A percentile compares a stretch with the other conserved stretches of the same genome.
phyloP scores from a whole-genome alignment of 2,113 vertebrate species.

The Notothenia rossii region DNA sequence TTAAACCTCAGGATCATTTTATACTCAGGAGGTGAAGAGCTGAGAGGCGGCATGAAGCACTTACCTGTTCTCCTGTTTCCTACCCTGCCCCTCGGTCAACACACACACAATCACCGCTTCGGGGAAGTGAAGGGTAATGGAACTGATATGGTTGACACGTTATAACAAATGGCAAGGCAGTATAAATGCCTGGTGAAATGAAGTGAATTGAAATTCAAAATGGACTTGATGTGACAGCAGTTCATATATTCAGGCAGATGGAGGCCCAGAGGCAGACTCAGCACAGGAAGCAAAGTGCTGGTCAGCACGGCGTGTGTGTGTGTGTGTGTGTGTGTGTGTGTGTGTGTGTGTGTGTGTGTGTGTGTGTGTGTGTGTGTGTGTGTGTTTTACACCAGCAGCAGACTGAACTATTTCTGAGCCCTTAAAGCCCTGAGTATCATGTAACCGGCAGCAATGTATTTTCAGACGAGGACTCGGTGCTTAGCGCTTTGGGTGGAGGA shows the following conservation, averaged over 20 bases:
- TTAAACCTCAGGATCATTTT: too few species aligned
- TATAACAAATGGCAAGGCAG: neutral
- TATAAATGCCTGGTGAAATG: slow-evolving; percentile 4
- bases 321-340: too few species aligned
- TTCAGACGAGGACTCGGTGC: slow-evolving; percentile 19
- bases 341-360: too few species aligned
- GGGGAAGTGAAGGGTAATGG: neutral
- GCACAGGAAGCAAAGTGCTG: slow-evolving; percentile 22
- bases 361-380: too few species aligned
- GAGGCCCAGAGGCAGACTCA: slow-evolving; percentile 8
- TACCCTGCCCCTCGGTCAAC: neutral
- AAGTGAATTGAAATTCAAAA: slow-evolving; percentile 7
- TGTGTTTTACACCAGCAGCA: slow-evolving; percentile 3
- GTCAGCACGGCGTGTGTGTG: neutral
- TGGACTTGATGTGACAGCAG: neutral
- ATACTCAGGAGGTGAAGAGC: neutral
- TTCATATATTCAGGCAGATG: slow-evolving; percentile 43
- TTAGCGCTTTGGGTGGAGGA: neutral
- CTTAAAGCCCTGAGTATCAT: slow-evolving; percentile 39
- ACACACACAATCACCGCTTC: neutral
- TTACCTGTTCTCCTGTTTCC: neutral
- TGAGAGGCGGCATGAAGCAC: neutral
- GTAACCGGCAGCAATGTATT: slow-evolving; percentile 36
- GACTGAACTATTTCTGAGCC: slow-evolving; percentile 11
- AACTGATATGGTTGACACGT: neutral